phyloP scores from a whole-genome alignment of 2,888 invertebrate species.

The Rugalucina vietnamica region DNA sequence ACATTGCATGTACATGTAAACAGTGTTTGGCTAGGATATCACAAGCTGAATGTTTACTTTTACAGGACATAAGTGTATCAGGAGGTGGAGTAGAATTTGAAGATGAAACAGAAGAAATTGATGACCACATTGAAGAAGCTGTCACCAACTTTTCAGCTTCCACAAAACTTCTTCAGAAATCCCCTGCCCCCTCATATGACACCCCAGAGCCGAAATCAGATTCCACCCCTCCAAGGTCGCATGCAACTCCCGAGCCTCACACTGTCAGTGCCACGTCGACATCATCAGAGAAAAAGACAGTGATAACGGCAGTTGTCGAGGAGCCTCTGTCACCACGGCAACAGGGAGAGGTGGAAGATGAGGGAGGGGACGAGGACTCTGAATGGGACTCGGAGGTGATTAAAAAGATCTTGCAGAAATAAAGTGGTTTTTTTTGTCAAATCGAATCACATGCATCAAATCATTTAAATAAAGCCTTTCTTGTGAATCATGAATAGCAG shows the following conservation, averaged over 20 bases:
- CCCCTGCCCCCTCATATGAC: background rate
- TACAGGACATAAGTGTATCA: background rate
- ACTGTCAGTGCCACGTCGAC: conserved; percentile 43
- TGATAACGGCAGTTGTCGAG: conserved; percentile 37
- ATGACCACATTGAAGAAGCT: conserved; percentile 50
- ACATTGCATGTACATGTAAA: too few species aligned
- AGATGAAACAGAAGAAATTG: conserved; percentile 62
- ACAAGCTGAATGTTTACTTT: too few species aligned
- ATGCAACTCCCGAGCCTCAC: conserved; percentile 52
- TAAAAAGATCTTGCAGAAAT: too few species aligned
- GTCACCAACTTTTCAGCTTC: conserved; percentile 46
- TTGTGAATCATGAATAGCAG: too few species aligned
- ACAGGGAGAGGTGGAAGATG: conserved; percentile 32
- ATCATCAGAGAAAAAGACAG: conserved; percentile 47
- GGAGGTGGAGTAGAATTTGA: conserved; percentile 47
- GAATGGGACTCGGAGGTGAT: conserved; percentile 76
- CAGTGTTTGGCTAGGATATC: too few species aligned
- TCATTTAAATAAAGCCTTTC: too few species aligned
- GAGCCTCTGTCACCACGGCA: conserved; percentile 27
- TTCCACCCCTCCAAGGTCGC: conserved; percentile 28
- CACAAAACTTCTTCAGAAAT: background rate
- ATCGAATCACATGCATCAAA: too few species aligned
- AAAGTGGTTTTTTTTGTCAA: too few species aligned
- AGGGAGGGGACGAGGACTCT: conserved; percentile 61
- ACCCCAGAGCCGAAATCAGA: conserved; percentile 17